Evolutionary conservation across 2,797 vertebrate species (phyloP).

Genomic region (Heteromormyrus szaboi): DNA sequence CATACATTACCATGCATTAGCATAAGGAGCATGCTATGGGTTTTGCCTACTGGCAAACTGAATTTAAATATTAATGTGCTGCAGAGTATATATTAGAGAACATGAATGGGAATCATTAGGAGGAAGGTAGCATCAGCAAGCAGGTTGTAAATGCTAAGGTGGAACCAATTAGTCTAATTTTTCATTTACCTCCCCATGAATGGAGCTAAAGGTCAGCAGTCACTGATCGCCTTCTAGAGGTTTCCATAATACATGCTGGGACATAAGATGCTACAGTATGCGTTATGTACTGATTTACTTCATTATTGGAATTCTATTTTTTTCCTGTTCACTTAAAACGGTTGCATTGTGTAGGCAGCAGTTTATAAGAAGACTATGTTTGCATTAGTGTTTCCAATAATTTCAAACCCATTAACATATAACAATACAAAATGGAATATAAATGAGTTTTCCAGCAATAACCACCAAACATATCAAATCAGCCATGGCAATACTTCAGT

Average conservation of each 20-base stretch:
- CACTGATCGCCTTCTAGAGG: conserved; percentile 23
- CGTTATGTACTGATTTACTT: not conserved
- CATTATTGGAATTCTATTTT: not conserved
- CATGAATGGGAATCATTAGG: conserved; percentile 32
- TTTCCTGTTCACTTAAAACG: not conserved
- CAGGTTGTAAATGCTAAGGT: conserved; percentile 29
- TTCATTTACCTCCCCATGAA: conserved; percentile 30
- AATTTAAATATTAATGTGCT: conserved; percentile 32
- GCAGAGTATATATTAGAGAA: conserved; percentile 30
- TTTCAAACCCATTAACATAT: not conserved
- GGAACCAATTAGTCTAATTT: conserved; percentile 34
- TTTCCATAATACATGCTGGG: conserved; percentile 7
- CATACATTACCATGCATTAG: conserved; percentile 32
- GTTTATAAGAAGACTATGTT: not conserved
- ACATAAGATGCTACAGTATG: not conserved
- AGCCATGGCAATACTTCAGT: not conserved
- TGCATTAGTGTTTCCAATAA: not conserved
- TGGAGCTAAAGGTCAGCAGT: conserved; percentile 23
- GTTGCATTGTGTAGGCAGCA: not conserved
- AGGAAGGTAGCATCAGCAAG: conserved; percentile 22
- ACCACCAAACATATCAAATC: not conserved
- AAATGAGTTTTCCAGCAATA: not conserved
- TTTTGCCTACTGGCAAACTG: conserved; percentile 32
- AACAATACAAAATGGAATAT: not conserved
- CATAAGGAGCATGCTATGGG: conserved; percentile 28